Evolutionary conservation across 2,113 vertebrate species (phyloP), one percentile per base, ranked within the genome.

Genomic region (Malurus elegans): DNA sequence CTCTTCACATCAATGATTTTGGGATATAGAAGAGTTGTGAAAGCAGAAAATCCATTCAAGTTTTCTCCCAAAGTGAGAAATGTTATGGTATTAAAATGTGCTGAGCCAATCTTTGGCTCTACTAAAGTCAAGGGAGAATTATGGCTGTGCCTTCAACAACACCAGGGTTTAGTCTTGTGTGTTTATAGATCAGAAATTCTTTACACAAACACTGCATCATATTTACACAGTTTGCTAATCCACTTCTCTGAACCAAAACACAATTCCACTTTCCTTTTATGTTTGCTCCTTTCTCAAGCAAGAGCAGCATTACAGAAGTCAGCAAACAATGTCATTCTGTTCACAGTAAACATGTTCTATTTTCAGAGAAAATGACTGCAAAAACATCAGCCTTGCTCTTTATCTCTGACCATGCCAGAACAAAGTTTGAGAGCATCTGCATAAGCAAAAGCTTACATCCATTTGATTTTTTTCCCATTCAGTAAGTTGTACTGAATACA

Each of bases 291-390:
- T 88, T 88, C 81, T 75, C 88, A 88, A 91, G 61, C 70, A 56
- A 29, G 25, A 50, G 16, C 31, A 90, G 58, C 65, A 69, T 58
- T 91, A 86, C 31, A 83, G 69, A 91, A 65, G 70, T 83, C 45
- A 70, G 79, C 79, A 92, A 80, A 90, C 83, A 91, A 85, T 62
- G 88, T 82, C 93, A 72, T 60, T 93, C 87, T 92, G 87, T 81
- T 91, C 90, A 45, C 48, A 88, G 83, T 92, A 97, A 96, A 97
- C 19, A 96, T 38, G 42, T 44, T 88, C 72, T 92, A 5, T 65
- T 86, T 96, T 94, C 91, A 73, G 47, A 81, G 7, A 44, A 40
- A 60, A 13, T 40, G 15, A 36, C 82, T 79, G 53, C 73, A 88
- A 86, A 87, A 93, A 86, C 6, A 50, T 66, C 64, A 86, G 14